Evolutionary conservation across 2,888 invertebrate species (phyloP).

Genomic region (Macroteleia sp.): DNA sequence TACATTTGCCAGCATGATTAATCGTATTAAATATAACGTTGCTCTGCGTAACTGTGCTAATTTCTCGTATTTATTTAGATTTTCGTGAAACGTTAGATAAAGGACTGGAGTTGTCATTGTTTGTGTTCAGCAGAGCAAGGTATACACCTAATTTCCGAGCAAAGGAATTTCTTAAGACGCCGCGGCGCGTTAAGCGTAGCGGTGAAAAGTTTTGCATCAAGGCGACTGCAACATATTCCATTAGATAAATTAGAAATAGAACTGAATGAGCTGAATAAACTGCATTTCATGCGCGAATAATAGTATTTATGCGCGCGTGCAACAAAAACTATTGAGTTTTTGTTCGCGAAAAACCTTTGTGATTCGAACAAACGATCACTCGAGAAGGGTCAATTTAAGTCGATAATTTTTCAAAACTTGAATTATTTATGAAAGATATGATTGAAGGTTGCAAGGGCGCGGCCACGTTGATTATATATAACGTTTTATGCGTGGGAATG

Average conservation of each 20-base stretch:
- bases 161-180: constrained; percentile 23
- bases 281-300: constrained; percentile 21
- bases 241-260: constrained; percentile 32
- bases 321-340: constrained; percentile 21
- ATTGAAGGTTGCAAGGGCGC: constrained; percentile 14
- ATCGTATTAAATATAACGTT: constrained; percentile 13
- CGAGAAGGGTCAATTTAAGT: constrained; percentile 13
- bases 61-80: constrained; percentile 34
- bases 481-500: constrained; percentile 52
- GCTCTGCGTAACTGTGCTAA: neutral
- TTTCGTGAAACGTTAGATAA: constrained; percentile 25
- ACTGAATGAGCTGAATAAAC: constrained; percentile 16
- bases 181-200: neutral
- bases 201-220: neutral
- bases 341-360: constrained; percentile 4
- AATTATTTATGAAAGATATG: constrained; percentile 1
- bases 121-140: constrained; percentile 13
- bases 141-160: constrained; percentile 13
- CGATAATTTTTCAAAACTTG: constrained; percentile 11
- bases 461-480: constrained; percentile 39
- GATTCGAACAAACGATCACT: constrained; percentile 2
- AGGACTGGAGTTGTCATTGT: constrained; percentile 23
- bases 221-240: constrained; percentile 15
- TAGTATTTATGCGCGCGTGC: neutral
- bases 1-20: constrained; percentile 12